Base-by-base conservation (phyloP, 2,797 vertebrate genomes). In the Vireo griseus region DNA sequence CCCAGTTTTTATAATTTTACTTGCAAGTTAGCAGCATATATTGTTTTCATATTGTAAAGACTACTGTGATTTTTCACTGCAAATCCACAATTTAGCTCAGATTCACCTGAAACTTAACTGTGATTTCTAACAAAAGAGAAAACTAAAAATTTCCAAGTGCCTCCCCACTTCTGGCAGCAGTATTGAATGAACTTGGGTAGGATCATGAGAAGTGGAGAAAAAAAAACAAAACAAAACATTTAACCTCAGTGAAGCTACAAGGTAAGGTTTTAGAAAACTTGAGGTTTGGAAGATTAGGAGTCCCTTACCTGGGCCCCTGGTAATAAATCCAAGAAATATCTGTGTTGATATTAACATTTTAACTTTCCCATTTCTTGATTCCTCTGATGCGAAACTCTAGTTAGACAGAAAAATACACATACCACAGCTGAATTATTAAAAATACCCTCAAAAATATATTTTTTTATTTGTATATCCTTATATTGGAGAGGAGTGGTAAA, bases 191-290 rank as follows among this genome's bases (percentile, higher is more conserved):
- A 48, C 10, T 17, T 31, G 25, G 13, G 8, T 16, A 48, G 25
- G 7, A 35, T 2, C 55, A 10, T 2, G 2, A 4, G 0, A 28
- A 31, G 5, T 17, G 13, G 16, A 42, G 20, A 48, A 55, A 83
- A 54, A 61, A 52, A 39, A 31, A 2, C 10, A 52, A 37, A 37
- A 2, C 26, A 18, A 73, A 71, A 20, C 0, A 18, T 37, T 72
- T 76, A n/a, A 28, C 6, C 15, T 77, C 45, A 77, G 28, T 31
- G 11, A 86, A 83, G 10, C 13, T 42, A 28, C 29, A 72, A 71
- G 9, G 9, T 13, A 44, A 39, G 5, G 9, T 40, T 85, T 76
- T 47, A 51, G 14, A 75, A 72, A 11, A 13, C 11, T 3, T 19
- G 13, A 62, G 1, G 18, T 35, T 86, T 75, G 57, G 33, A 71